Conservation (phyloP, 2,113 vertebrate species). For the Cardinalis cardinalis region DNA sequence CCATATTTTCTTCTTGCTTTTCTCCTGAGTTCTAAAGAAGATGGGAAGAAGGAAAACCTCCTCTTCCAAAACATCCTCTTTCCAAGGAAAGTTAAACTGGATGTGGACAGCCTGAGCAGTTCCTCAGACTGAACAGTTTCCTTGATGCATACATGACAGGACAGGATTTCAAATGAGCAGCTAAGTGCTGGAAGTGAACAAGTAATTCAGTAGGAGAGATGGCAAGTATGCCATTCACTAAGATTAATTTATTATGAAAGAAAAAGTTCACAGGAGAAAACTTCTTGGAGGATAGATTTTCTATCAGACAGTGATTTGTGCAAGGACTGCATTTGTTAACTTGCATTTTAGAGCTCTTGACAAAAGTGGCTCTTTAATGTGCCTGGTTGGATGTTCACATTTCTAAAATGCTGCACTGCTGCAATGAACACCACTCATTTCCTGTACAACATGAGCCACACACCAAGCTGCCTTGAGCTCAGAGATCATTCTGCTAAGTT, state of each 20-base stretch:
- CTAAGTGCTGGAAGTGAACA: not conserved
- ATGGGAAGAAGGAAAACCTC: not conserved
- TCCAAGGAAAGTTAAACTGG: not conserved
- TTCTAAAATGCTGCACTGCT: not conserved
- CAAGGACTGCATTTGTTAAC: not conserved
- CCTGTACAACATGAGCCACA: not conserved
- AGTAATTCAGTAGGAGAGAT: constrained; percentile 5
- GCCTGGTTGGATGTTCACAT: not conserved
- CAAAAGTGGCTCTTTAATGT: not conserved
- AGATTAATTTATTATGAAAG: not conserved
- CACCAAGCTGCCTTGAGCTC: not conserved
- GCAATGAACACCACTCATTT: not conserved
- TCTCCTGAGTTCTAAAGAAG: not conserved
- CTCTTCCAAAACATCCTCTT: not conserved
- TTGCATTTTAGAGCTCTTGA: not conserved
- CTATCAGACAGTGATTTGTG: not conserved
- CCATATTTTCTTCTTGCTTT: not conserved
- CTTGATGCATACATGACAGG: not conserved
- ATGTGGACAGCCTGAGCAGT: not conserved
- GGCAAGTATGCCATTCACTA: not conserved
- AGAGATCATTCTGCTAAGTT: not conserved
- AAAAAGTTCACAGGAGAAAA: not conserved
- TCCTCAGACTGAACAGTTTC: not conserved
- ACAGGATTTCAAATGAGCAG: constrained; percentile 3
- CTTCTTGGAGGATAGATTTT: not conserved